phyloP scores from a whole-genome alignment of 1,140 invertebrate genomes.

The Laupala kohalensis region DNA sequence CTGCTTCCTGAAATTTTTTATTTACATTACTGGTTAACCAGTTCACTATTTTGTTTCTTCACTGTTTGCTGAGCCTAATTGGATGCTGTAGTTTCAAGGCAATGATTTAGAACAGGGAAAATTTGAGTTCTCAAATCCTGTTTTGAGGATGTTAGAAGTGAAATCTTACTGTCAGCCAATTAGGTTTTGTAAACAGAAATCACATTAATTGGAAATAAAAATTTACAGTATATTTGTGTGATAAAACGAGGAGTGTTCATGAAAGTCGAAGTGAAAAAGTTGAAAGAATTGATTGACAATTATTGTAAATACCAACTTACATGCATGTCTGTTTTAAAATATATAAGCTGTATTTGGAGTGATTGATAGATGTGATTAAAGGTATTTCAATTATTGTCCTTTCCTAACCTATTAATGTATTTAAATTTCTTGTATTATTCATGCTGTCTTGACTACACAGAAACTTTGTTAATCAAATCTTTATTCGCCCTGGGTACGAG shows the following conservation, averaged over 20 bases:
- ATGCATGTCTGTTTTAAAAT: no score
- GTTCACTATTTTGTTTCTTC: neutral
- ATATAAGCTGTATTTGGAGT: no score
- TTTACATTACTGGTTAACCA: neutral
- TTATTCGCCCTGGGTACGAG: no score
- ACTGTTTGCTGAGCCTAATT: neutral
- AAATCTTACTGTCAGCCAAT: neutral
- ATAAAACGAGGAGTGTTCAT: neutral
- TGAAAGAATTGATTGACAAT: no score
- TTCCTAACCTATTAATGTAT: no score
- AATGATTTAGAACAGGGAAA: neutral
- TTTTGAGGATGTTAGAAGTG: neutral
- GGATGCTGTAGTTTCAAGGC: neutral
- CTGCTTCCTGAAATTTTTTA: neutral
- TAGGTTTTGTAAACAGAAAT: neutral
- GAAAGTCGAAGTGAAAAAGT: neutral
- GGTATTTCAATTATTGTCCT: no score
- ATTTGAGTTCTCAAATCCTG: neutral
- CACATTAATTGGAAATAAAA: neutral
- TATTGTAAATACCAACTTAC: no score
- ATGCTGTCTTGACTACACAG: no score
- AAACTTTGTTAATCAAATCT: no score
- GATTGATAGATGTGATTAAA: no score
- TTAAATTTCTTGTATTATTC: no score
- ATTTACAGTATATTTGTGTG: neutral